Evolutionary conservation across 1,140 invertebrate species (phyloP).

Genomic region (Cotesia typhae): DNA sequence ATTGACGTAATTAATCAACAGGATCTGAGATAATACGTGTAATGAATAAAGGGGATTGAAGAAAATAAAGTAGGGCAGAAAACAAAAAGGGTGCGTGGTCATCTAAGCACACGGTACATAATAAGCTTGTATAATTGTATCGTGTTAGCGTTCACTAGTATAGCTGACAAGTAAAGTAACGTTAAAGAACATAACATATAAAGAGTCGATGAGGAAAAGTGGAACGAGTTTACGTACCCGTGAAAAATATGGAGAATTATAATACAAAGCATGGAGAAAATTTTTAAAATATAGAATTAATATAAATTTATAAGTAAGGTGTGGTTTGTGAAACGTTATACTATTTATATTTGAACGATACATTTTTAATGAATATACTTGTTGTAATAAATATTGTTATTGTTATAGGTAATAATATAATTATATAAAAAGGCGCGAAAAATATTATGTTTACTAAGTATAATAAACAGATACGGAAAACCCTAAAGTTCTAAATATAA

Average conservation of each 20-base stretch:
- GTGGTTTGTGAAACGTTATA: slow-evolving; percentile 5
- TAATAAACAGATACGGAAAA: neutral
- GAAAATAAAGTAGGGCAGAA: neutral
- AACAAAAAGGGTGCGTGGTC: slow-evolving; percentile 10
- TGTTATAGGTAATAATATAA: too few relatives aligned
- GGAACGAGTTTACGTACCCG: neutral
- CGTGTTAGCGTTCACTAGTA: too few relatives aligned
- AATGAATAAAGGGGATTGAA: neutral
- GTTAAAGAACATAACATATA: too few relatives aligned
- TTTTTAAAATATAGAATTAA: neutral
- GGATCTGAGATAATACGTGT: neutral
- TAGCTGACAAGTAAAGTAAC: neutral
- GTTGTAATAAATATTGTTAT: neutral
- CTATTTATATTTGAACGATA: too few relatives aligned
- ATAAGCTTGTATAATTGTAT: neutral
- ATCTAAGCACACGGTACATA: neutral
- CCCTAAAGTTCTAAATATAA: neutral
- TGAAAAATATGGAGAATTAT: neutral
- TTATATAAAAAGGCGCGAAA: slow-evolving; percentile 3
- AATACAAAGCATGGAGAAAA: slow-evolving; percentile 8
- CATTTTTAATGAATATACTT: too few relatives aligned
- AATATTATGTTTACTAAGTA: neutral
- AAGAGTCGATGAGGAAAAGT: neutral
- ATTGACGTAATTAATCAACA: neutral
- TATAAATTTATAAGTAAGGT: neutral